These are phyloP conservation scores for Drosophila neonasuta DNA, from an alignment of 2,888 invertebrate species.

Conservation along the genomic window DNA sequence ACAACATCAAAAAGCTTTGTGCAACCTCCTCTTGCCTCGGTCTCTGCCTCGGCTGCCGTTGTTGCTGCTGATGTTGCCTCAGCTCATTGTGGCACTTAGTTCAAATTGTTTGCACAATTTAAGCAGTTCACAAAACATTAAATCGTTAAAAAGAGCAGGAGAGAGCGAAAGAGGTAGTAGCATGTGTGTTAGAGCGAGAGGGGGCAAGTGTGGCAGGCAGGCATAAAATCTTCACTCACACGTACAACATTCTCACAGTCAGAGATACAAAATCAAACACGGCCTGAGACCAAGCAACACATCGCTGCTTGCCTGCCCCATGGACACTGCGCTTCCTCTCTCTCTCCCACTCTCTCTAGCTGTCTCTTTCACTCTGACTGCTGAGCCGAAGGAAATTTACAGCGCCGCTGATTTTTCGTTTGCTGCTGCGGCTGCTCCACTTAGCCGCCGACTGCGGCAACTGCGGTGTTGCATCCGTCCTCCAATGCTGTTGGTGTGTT, in stretches of 20 bases:
- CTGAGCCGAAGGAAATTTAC: constrained; percentile 66
- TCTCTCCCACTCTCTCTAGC: background rate
- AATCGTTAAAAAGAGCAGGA: constrained; percentile 66
- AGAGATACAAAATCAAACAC: constrained; percentile 54
- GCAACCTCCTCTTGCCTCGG: constrained; percentile 30
- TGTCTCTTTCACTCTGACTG: constrained; percentile 16
- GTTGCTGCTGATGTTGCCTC: constrained; percentile 23
- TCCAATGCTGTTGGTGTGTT: constrained; percentile 14
- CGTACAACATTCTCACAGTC: constrained; percentile 62
- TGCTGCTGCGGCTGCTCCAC: constrained; percentile 53
- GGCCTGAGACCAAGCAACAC: constrained; percentile 28
- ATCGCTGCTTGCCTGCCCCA: constrained; percentile 32
- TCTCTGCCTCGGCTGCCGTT: background rate
- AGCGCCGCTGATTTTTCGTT: constrained; percentile 62
- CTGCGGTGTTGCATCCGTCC: constrained; percentile 58
- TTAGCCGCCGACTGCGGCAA: constrained; percentile 47
- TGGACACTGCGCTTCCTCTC: constrained; percentile 5
- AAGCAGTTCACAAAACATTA: constrained; percentile 77
- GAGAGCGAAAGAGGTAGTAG: constrained; percentile 8
- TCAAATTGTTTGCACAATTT: constrained; percentile 78
- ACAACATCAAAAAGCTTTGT: constrained; percentile 69
- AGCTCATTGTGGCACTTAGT: constrained; percentile 65
- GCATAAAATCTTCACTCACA: constrained; percentile 51
- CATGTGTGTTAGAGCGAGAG: background rate
- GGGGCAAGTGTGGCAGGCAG: constrained; percentile 15